Evolutionary conservation across 2,888 invertebrate genomes (phyloP).

Genomic region (Archaeoteleia sp.): DNA sequence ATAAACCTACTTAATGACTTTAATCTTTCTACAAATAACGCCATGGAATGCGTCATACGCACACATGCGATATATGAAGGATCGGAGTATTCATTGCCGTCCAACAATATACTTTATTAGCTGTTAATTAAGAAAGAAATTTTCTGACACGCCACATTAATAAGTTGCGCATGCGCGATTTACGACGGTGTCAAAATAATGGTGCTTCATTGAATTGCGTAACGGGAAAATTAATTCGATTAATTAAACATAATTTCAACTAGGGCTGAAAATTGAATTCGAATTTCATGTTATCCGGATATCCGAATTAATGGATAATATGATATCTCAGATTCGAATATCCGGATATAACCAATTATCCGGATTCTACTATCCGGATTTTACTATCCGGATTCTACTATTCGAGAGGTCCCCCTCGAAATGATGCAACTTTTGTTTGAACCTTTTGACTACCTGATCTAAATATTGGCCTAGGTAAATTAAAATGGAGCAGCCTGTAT

Average conservation of each 20-base stretch:
- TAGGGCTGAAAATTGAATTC: no score
- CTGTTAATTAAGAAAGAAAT: constrained; percentile 40
- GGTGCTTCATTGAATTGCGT: constrained; percentile 38
- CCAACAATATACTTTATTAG: constrained; percentile 46
- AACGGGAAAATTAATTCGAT: constrained; percentile 24
- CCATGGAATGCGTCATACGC: constrained; percentile 21
- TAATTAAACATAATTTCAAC: constrained; percentile 33
- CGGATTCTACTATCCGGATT: no score
- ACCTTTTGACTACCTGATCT: no score
- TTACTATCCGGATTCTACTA: no score
- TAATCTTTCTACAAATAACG: constrained; percentile 42
- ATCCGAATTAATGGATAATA: no score
- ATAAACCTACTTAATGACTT: constrained; percentile 39
- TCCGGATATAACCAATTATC: no score
- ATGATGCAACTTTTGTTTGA: constrained; percentile 19
- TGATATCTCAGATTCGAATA: no score
- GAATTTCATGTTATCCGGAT: no score
- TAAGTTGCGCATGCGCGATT: constrained; percentile 24
- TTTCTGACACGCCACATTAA: constrained; percentile 32
- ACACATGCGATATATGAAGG: constrained; percentile 4
- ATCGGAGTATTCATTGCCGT: constrained; percentile 25
- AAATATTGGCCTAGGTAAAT: no score
- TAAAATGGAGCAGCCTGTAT: no score
- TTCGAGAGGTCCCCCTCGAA: no score
- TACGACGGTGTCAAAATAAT: constrained; percentile 18